Base-by-base conservation (phyloP, 2,888 invertebrate species). In the Steinernema hermaphroditum region DNA sequence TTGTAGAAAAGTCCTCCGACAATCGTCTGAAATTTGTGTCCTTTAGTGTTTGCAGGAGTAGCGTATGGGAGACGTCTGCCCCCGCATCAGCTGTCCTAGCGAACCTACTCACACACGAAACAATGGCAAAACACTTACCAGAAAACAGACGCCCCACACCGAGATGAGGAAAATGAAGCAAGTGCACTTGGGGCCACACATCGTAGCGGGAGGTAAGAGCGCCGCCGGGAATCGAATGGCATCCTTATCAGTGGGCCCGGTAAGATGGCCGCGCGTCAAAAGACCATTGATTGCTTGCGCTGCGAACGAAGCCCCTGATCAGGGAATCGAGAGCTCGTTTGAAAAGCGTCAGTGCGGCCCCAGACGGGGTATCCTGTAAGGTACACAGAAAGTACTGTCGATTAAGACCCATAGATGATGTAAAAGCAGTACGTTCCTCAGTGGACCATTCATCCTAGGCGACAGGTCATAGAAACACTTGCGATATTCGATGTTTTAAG, bases 141-240 rank as follows among this genome's bases (percentile, higher is more conserved):
- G 72, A 37, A 83, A 83, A 54, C 81, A 70, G n/a, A 78, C 74
- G 32, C 83, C 83, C 82, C 82, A 83, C 16, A 81, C 71, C 34
- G 81, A 79, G 68, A 81, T 71, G 70, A 81, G 77, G 69, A 81
- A 62, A 46, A 81, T 70, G 68, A 74, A 78, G 32, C 80, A 82
- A 9, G 79, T 78, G 72, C 77, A 81, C 57, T 77, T 75, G 29
- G 78, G 79, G 24, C 82, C 82, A 62, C 76, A 32, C 50, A 71
- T 34, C 70, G 68, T 62, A 16, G 62, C 62, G 32, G 62, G 14
- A 22, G 29, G 34, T 27, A 4, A 32, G 62, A 62, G 62, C 22
- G 50, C 9, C 50, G 12, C 19, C 22, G 24, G 27, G 32, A 62
- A 62, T 29, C 32, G 32, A 62, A 29, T 62, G 62, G 29, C 16